Conservation (phyloP, 2,113 vertebrate species). For the Nothobranchius kuhntae region DNA sequence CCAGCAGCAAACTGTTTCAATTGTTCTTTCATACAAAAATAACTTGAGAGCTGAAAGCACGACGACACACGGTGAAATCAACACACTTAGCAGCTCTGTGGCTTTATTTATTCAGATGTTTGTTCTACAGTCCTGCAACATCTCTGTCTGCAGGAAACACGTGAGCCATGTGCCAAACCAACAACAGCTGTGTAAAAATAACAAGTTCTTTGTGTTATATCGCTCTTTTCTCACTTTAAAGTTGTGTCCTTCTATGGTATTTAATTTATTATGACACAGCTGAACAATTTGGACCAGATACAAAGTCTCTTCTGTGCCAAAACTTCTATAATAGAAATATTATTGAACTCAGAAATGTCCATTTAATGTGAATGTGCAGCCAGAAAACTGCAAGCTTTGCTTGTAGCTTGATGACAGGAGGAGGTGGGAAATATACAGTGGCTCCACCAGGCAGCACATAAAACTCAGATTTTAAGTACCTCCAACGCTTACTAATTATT, state of each 20-base stretch:
- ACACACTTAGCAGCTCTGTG: constrained; percentile 5
- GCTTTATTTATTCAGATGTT: constrained; percentile 13
- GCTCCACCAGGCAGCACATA: neutral
- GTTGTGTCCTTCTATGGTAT: neutral
- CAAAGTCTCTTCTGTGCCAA: constrained; percentile 1
- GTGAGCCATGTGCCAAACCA: constrained; percentile 4
- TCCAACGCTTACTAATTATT: constrained; percentile 5
- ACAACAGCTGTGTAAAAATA: constrained; percentile 29
- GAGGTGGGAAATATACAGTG: neutral
- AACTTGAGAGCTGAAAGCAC: constrained; percentile 2
- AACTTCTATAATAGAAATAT: neutral
- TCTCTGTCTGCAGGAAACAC: neutral
- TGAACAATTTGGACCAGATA: neutral
- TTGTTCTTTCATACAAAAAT: neutral
- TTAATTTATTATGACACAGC: neutral
- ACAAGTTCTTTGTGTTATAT: neutral
- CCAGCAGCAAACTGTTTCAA: constrained; percentile 3
- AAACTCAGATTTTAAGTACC: neutral
- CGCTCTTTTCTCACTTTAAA: constrained; percentile 19
- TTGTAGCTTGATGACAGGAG: neutral
- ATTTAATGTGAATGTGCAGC: constrained; percentile 3
- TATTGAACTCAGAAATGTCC: neutral
- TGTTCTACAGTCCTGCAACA: neutral
- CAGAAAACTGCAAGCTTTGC: neutral
- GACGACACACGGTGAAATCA: constrained; percentile 6